These are phyloP conservation scores for Lycodopsis pacificus DNA, from an alignment of 2,797 vertebrate genomes.

Conservation along the genomic window DNA sequence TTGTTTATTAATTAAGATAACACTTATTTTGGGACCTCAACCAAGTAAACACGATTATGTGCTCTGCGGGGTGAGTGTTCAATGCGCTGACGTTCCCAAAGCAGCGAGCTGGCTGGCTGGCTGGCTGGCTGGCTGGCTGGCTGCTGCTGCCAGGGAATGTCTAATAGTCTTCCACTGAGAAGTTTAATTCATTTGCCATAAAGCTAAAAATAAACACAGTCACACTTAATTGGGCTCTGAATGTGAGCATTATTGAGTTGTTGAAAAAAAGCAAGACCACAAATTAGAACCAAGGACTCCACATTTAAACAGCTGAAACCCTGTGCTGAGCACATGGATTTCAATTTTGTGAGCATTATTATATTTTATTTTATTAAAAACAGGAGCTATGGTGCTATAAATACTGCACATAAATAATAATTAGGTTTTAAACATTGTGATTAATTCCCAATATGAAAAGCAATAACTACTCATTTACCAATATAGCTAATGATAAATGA, in stretches of 20 bases:
- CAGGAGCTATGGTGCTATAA: conserved; percentile 24
- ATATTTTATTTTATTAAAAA: conserved; percentile 17
- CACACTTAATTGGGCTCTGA: conserved; percentile 81
- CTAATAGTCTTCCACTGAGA: conserved; percentile 81
- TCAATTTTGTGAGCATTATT: conserved; percentile 52
- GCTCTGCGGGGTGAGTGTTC: conserved; percentile 82
- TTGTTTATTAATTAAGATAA: conserved; percentile 89
- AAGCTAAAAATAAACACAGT: conserved; percentile 84
- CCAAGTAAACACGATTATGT: conserved; percentile 87
- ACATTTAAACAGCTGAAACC: conserved; percentile 62
- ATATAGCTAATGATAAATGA: conserved; percentile 19
- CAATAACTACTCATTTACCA: conserved; percentile 15
- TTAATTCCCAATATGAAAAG: conserved; percentile 35
- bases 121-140: conserved; percentile 73
- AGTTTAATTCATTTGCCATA: conserved; percentile 83
- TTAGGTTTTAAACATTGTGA: conserved; percentile 35
- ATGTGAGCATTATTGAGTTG: conserved; percentile 79
- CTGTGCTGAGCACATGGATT: conserved; percentile 52
- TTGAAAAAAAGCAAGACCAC: conserved; percentile 68
- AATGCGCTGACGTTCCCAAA: conserved; percentile 76
- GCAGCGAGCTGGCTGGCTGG: conserved; percentile 78
- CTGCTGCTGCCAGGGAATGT: conserved; percentile 81
- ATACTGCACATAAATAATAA: conserved; percentile 26
- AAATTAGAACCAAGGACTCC: conserved; percentile 73
- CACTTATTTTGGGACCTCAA: conserved; percentile 87